Evolutionary conservation across 2,113 vertebrate species (phyloP), one percentile per base, ranked within the genome.

Genomic region (Struthio camelus): DNA sequence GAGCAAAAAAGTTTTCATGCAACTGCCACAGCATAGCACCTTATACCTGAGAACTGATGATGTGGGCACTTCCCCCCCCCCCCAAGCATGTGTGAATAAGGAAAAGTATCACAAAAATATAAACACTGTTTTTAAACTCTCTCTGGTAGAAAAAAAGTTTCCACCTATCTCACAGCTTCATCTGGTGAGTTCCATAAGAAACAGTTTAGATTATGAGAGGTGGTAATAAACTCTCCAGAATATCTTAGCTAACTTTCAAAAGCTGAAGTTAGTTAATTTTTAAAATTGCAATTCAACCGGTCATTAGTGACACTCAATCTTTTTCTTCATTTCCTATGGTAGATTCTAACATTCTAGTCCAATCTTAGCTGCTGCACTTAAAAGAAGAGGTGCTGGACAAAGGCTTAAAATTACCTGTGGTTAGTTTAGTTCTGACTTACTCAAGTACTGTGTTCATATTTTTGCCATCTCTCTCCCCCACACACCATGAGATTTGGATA

Each of bases 361-460:
- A 62, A 28, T 79, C 34, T 82, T 82, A 81, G 75, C 36, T 89
- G 51, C 30, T 83, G 50, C n/a, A 48, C 7, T 77, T 87, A 53
- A 70, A 81, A 75, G 11, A 87, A 27, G 20, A 38, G 53, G 22
- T 78, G 42, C 53, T 80, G 80, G 93, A 91, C 84, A 92, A 71
- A 14, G 10, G 28, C 42, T 87, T 91, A 89, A 93, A 96, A 95
- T 85, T 77, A 93, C 64, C 69, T 48, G 82, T 80, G 81, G 89
- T 96, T 97, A 93, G 91, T 95, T 88, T 80, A 95, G 93, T 93
- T 97, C 85, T 97, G 94, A 97, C 91, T 96, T 97, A 94, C 50
- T 14, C 89, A 89, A 92, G 75, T 24, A 70, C 1, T 2, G 75
- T 9, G 4, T 54, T 80, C 3, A 0, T 83, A 87, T 91, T 95